A percentile compares a stretch with the other conserved stretches of the same genome.
These are phyloP conservation scores for Eonycteris spelaea DNA, from an alignment of 2,113 vertebrate genomes.

Conservation along the genomic window DNA sequence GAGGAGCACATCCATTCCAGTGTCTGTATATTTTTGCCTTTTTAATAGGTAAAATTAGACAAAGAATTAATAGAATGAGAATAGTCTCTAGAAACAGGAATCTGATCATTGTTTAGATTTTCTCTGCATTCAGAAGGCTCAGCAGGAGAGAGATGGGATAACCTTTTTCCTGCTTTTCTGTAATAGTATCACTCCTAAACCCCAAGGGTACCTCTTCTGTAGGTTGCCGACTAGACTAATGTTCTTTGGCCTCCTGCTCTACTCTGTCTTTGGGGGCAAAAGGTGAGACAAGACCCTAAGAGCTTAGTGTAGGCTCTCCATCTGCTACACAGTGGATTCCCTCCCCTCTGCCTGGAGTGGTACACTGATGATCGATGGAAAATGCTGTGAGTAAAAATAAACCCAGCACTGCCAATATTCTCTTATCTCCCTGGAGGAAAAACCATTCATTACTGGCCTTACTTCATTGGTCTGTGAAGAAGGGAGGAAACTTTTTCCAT, in stretches of 20 bases:
- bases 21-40: background rate
- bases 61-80: background rate
- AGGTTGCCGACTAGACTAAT: background rate
- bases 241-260: background rate
- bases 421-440: background rate
- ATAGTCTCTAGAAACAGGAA: background rate
- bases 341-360: background rate
- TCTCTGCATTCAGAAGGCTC: background rate
- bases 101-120: background rate
- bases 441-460: background rate
- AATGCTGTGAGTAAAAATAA: background rate
- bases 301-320: background rate
- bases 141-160: background rate
- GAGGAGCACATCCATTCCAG: background rate
- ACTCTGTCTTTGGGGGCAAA: background rate
- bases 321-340: background rate
- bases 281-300: background rate
- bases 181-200: background rate
- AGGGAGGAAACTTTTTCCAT: background rate
- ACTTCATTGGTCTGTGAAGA: background rate
- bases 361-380: background rate
- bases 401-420: background rate
- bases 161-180: background rate
- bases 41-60: background rate
- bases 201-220: background rate